These are phyloP conservation scores for Cynodonichthys magdalenae DNA, from an alignment of 2,797 vertebrate genomes.

Conservation along the genomic window DNA sequence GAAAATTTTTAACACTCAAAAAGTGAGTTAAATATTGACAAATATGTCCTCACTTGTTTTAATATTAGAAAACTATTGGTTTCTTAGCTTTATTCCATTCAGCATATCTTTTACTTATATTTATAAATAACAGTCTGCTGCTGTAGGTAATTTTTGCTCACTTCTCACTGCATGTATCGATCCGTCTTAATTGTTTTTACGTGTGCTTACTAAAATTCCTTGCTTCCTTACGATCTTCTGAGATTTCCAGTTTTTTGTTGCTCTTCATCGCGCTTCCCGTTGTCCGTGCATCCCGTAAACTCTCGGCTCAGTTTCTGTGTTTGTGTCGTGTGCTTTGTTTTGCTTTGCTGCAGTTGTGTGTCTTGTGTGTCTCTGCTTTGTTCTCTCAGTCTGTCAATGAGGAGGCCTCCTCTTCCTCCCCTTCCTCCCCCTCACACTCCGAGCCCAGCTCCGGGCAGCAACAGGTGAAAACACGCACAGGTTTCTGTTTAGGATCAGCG, in stretches of 20 bases:
- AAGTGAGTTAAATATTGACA: no score
- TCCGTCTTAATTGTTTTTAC: rapidly evolving
- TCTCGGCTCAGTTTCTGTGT: conserved; percentile 2
- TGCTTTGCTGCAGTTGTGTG: conserved; percentile 71
- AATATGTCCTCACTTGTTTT: no score
- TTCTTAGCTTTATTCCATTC: no score
- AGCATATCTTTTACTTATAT: no score
- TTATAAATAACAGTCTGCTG: no score
- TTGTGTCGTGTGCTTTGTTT: conserved; percentile 23
- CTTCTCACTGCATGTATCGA: no score
- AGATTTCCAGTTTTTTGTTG: not conserved
- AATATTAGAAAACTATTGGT: no score
- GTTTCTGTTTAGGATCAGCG: no score
- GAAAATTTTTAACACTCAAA: no score
- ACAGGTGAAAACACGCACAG: conserved; percentile 84
- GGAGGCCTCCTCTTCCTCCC: conserved; percentile 76
- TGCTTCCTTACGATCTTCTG: not conserved
- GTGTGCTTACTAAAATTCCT: not conserved
- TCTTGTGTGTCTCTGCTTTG: conserved; percentile 86
- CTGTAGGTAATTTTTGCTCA: no score
- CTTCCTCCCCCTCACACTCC: conserved; percentile 83
- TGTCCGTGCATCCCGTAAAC: conserved; percentile 3
- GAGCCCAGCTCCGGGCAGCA: conserved; percentile 84
- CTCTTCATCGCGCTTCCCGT: conserved; percentile 5
- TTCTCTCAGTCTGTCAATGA: conserved; percentile 90